Base-by-base conservation (phyloP, 1,140 invertebrate species). In the Meloidogyne hapla region DNA sequence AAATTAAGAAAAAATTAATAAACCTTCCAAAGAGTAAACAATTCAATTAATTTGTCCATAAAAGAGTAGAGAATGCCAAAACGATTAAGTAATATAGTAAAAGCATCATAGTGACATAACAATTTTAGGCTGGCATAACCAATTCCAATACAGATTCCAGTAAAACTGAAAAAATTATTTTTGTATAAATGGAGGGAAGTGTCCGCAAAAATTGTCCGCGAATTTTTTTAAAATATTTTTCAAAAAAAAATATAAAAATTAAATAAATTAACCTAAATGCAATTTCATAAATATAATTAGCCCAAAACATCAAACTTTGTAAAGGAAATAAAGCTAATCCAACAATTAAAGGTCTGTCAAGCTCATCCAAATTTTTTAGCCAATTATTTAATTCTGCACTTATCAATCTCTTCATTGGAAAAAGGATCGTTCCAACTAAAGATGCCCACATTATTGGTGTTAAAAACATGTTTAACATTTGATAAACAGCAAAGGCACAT, bases 271-370 rank as follows among this genome's bases (percentile, higher is more conserved):
- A 84, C 83, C 85, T 87, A 48, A 75, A 64, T 12, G 76, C 38
- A 10, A 74, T 86, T 8, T 82, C 83, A 68, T 92, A 93, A 69
- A 95, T 88, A 28, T 88, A 87, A 75, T 94, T 92, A 0, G 93
- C 92, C 1, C 91, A 85, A 78, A 89, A 89, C 83, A 93, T 91
- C 15, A 92, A 87, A 77, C 92, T 88, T 82, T 91, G 90, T 6
- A 94, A 79, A 21, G 94, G 94, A 68, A 93, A 88, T 45, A 92
- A 86, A 25, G 91, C 86, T n/a, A 93, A 79, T 13, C 92, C 92
- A 40, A 94, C 87, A 18, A 88, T 81, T 25, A 91, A 86, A 10
- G 90, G 90, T 6, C 89, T 90, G 12, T 88, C 85, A 13, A 86
- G 86, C n/a, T 81, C 76, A 61, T 88, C 82, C n/a, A 91, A 74